Evolutionary conservation across 2,888 invertebrate species (phyloP).

Genomic region (Homarus gammarus): DNA sequence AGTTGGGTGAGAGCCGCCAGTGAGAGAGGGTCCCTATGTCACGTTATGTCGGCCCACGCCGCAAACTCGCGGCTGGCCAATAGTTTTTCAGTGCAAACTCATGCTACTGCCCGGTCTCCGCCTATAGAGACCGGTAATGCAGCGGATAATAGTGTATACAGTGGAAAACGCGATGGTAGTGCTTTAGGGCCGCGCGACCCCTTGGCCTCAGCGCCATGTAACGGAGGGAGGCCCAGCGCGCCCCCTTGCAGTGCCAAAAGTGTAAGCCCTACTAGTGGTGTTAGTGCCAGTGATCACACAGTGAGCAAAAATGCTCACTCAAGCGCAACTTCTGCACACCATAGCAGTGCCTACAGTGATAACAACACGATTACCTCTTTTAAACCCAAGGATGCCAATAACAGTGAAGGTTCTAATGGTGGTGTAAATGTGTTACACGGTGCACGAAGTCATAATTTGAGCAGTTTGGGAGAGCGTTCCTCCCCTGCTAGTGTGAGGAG

Average conservation of each 20-base stretch:
- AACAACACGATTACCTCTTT: constrained; percentile 22
- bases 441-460: constrained; percentile 26
- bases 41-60: constrained; percentile 72
- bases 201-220: constrained; percentile 36
- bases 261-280: constrained; percentile 45
- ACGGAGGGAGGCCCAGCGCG: constrained; percentile 60
- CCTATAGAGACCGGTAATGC: constrained; percentile 65
- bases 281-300: constrained; percentile 58
- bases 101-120: constrained; percentile 66
- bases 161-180: constrained; percentile 46
- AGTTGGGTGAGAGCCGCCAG: constrained; percentile 66
- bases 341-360: constrained; percentile 20
- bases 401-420: neutral
- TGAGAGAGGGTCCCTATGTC: constrained; percentile 62
- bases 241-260: constrained; percentile 68
- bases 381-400: constrained; percentile 44
- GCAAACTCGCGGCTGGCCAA: constrained; percentile 70
- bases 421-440: constrained; percentile 18
- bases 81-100: constrained; percentile 57
- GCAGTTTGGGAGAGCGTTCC: constrained; percentile 18
- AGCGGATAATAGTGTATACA: constrained; percentile 58
- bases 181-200: constrained; percentile 49
- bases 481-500: constrained; percentile 54
- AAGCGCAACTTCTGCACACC: neutral
- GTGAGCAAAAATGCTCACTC: constrained; percentile 46